phyloP scores from a whole-genome alignment of 1,140 invertebrate species.

The Lasaia peninsularis region DNA sequence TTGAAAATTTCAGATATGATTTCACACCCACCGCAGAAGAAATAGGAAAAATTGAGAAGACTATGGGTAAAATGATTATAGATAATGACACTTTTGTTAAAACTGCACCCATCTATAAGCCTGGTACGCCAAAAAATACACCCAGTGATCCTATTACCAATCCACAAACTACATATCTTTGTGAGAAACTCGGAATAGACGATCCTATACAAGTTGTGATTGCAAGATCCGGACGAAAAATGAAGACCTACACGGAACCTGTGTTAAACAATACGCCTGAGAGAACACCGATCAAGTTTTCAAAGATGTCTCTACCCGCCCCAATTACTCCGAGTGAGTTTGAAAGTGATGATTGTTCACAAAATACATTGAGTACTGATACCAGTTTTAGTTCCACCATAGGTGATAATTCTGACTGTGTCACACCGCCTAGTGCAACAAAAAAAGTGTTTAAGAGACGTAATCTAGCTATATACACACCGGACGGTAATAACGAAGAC shows the following conservation, averaged over 20 bases:
- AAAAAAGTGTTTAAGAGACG: constrained; percentile 72
- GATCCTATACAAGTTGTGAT: constrained; percentile 61
- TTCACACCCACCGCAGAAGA: constrained; percentile 89
- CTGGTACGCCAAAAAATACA: constrained; percentile 48
- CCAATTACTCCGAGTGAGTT: constrained; percentile 51
- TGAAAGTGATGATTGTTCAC: constrained; percentile 39
- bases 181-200: constrained; percentile 82
- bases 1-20: constrained; percentile 77
- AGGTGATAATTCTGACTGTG: constrained; percentile 38
- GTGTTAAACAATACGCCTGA: constrained; percentile 20
- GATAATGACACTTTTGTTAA: constrained; percentile 87
- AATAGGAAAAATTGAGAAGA: constrained; percentile 79
- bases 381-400: constrained; percentile 35
- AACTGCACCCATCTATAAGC: constrained; percentile 83
- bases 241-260: constrained; percentile 34
- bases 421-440: constrained; percentile 40
- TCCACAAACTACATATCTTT: constrained; percentile 89
- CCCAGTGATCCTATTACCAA: constrained; percentile 81
- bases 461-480: constrained; percentile 61
- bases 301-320: constrained; percentile 53
- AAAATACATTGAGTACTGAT: constrained; percentile 33
- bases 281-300: constrained; percentile 46
- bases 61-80: constrained; percentile 82
- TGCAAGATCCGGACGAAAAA: constrained; percentile 48
- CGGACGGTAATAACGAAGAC: constrained; percentile 42